Evolutionary conservation across 30 jellyfish, hydroid and myxozoan genomes (phyloP).

Genomic region (Cassiopea andromeda): DNA sequence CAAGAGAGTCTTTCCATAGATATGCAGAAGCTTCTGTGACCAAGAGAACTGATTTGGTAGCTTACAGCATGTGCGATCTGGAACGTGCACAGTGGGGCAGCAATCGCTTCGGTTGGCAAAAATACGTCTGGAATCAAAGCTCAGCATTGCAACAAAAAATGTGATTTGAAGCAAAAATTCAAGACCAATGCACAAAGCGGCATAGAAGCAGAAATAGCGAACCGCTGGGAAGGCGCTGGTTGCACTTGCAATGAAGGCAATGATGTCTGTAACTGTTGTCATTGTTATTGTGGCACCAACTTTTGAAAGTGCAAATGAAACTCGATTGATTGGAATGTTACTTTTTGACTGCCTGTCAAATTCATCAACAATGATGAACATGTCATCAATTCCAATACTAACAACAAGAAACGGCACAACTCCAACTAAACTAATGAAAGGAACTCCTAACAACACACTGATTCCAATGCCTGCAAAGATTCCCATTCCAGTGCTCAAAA

Average conservation of each 20-base stretch:
- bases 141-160: constrained; percentile 55
- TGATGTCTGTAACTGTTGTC: constrained; percentile 78
- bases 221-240: constrained; percentile 74
- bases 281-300: constrained; percentile 82
- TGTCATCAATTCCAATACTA: constrained; percentile 81
- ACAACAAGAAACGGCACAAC: constrained; percentile 80
- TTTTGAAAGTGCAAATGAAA: constrained; percentile 59
- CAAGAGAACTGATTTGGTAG: constrained; percentile 62
- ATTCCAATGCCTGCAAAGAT: constrained; percentile 80
- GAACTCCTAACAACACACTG: constrained; percentile 54
- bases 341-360: constrained; percentile 60
- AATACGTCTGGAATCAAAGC: constrained; percentile 64
- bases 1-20: constrained; percentile 50
- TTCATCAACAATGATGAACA: constrained; percentile 73
- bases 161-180: constrained; percentile 65
- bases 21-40: constrained; percentile 41
- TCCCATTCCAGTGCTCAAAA: constrained; percentile 65
- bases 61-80: constrained; percentile 60
- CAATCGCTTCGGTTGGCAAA: constrained; percentile 58
- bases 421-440: constrained; percentile 71
- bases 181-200: constrained; percentile 51
- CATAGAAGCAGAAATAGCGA: constrained; percentile 66
- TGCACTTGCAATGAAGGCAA: constrained; percentile 65
- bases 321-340: constrained; percentile 49
- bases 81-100: constrained; percentile 59